phyloP scores from a whole-genome alignment of 35 echinoderm and acorn worm species.

The Eucidaris tribuloides region DNA sequence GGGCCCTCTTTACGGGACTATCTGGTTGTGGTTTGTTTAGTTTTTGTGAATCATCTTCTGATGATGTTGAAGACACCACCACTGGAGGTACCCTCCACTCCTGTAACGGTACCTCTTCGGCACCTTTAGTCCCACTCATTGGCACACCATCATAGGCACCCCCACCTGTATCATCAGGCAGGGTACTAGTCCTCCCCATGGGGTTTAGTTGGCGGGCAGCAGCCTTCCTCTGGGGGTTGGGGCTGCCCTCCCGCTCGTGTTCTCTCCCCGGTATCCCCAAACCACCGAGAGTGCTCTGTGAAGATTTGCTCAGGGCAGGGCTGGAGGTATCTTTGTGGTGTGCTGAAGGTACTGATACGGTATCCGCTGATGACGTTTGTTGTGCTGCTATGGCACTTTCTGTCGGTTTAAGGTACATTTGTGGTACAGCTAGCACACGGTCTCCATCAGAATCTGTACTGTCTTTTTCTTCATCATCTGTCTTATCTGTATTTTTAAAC shows the following conservation, averaged over 20 bases:
- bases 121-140: not conserved
- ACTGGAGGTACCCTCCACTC: constrained; percentile 8
- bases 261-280: not conserved
- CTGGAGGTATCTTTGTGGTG: not conserved
- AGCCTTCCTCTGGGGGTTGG: constrained; percentile 3
- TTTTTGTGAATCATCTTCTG: not conserved
- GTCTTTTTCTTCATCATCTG: too few relatives aligned
- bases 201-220: constrained; percentile 10
- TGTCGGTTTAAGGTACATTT: not conserved
- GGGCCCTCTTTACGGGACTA: not conserved
- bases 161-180: not conserved
- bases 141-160: constrained; percentile 1
- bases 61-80: constrained; percentile 13
- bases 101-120: constrained; percentile 8
- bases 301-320: constrained; percentile 2
- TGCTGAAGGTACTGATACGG: not conserved
- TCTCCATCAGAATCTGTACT: constrained; percentile 16
- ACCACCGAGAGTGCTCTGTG: not conserved
- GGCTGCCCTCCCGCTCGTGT: constrained; percentile 3
- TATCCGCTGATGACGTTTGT: constrained; percentile 14
- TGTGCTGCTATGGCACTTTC: not conserved
- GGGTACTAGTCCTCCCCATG: not conserved
- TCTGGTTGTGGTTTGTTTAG: not conserved
- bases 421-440: not conserved
- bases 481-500: too few relatives aligned